A percentile compares a stretch with the other conserved stretches of the same genome.
These are phyloP conservation scores for Apodemia hepburni DNA, from an alignment of 2,888 invertebrate species.

Conservation along the genomic window DNA sequence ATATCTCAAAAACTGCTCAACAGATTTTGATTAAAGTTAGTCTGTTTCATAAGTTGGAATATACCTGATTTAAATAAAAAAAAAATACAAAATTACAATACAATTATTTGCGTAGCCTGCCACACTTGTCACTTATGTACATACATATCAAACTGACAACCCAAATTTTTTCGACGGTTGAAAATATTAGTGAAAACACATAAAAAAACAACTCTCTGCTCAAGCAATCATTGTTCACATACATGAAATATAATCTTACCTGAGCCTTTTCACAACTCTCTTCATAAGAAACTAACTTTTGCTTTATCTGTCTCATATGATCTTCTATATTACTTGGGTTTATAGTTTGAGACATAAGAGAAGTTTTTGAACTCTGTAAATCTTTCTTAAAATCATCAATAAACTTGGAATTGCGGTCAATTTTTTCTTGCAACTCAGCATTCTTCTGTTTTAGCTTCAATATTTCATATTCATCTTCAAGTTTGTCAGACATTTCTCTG, in stretches of 20 bases:
- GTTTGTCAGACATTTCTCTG: slow-evolving; percentile 41
- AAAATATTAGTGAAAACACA: no score
- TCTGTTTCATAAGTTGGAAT: no score
- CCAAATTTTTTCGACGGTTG: no score
- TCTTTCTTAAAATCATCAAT: slow-evolving; percentile 50
- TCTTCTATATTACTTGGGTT: slow-evolving; percentile 60
- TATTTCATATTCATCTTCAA: slow-evolving; percentile 59
- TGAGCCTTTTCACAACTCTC: slow-evolving; percentile 57
- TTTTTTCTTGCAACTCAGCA: slow-evolving; percentile 50
- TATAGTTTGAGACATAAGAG: slow-evolving; percentile 44
- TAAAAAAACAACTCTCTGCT: no score
- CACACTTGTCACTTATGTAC: no score
- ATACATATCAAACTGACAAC: no score
- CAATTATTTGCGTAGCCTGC: no score
- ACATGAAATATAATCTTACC: slow-evolving; percentile 38
- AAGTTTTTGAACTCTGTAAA: slow-evolving; percentile 48
- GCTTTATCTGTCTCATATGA: slow-evolving; percentile 55
- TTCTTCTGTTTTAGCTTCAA: slow-evolving; percentile 60
- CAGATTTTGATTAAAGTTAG: no score
- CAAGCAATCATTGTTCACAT: no score
- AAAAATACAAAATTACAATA: no score
- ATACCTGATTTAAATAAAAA: no score
- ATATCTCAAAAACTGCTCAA: no score
- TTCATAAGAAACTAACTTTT: slow-evolving; percentile 61
- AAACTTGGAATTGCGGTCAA: slow-evolving; percentile 56